These are phyloP conservation scores for Coenonympha glycerion DNA, from an alignment of 2,888 invertebrate species.

Conservation along the genomic window DNA sequence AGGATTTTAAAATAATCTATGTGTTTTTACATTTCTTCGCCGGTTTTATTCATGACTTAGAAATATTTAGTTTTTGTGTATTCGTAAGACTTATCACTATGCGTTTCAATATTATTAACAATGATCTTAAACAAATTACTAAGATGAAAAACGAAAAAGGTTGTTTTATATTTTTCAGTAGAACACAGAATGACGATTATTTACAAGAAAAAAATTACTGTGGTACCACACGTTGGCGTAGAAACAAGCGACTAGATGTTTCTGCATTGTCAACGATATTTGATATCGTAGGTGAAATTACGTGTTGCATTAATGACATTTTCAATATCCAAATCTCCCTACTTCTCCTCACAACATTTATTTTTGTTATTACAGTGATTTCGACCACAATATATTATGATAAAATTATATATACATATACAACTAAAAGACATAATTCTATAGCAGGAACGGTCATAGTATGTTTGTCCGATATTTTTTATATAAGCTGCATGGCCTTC, in stretches of 20 bases:
- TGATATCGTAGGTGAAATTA: too few relatives aligned
- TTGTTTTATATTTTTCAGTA: neutral
- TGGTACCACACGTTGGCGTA: too few relatives aligned
- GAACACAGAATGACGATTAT: too few relatives aligned
- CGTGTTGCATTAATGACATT: too few relatives aligned
- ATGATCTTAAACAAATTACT: constrained; percentile 40
- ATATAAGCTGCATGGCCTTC: constrained; percentile 35
- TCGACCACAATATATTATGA: constrained; percentile 47
- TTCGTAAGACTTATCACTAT: constrained; percentile 38
- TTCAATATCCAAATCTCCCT: too few relatives aligned
- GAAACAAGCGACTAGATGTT: too few relatives aligned
- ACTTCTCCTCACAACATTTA: constrained; percentile 49
- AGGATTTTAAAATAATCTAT: too few relatives aligned
- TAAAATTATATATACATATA: constrained; percentile 29
- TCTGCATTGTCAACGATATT: too few relatives aligned
- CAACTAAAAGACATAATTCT: too few relatives aligned
- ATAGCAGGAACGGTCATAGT: constrained; percentile 9
- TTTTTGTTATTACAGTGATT: constrained; percentile 45
- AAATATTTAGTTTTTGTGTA: constrained; percentile 36
- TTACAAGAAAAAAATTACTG: too few relatives aligned
- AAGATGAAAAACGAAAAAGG: constrained; percentile 31
- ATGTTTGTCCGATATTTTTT: constrained; percentile 28
- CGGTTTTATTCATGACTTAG: constrained; percentile 14
- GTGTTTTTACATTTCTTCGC: neutral
- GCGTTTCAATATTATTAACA: constrained; percentile 43